phyloP scores from a whole-genome alignment of 2,113 vertebrate species.

The Oncorhynchus masou region DNA sequence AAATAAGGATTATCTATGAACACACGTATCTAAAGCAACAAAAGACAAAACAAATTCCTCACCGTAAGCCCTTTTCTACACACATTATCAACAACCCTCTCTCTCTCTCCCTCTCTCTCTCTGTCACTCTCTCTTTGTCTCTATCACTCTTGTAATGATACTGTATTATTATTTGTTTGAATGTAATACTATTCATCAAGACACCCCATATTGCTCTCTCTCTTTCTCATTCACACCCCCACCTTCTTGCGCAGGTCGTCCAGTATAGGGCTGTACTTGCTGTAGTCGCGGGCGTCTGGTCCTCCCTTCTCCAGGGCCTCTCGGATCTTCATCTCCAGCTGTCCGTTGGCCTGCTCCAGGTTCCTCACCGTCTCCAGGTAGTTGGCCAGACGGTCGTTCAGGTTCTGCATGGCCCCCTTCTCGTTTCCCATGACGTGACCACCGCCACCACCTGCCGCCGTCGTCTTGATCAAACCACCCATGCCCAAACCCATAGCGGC shows the following conservation, averaged over 20 bases:
- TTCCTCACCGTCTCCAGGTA: constrained; percentile 82
- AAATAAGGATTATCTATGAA: neutral
- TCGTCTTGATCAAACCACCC: constrained; percentile 4
- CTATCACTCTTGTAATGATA: neutral
- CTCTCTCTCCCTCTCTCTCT: neutral
- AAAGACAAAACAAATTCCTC: neutral
- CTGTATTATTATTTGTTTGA: too few relatives aligned
- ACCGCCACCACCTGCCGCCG: neutral
- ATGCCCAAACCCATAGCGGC: constrained; percentile 8
- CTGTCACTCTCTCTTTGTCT: neutral
- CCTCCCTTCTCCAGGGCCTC: constrained; percentile 82
- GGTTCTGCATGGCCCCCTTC: constrained; percentile 84
- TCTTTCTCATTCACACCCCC: neutral
- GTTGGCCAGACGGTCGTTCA: constrained; percentile 84
- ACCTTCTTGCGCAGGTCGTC: constrained; percentile 85
- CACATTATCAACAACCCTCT: constrained; percentile 1
- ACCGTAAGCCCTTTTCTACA: neutral
- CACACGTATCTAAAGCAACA: neutral
- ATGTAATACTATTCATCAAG: neutral
- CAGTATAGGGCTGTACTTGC: constrained; percentile 77
- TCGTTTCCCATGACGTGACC: constrained; percentile 66
- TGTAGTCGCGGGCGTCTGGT: constrained; percentile 78
- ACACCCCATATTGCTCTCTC: neutral
- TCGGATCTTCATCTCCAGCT: constrained; percentile 82
- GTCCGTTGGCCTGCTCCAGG: constrained; percentile 78